Conservation (phyloP, 2,888 invertebrate genomes). For the Drosophila cracens region DNA sequence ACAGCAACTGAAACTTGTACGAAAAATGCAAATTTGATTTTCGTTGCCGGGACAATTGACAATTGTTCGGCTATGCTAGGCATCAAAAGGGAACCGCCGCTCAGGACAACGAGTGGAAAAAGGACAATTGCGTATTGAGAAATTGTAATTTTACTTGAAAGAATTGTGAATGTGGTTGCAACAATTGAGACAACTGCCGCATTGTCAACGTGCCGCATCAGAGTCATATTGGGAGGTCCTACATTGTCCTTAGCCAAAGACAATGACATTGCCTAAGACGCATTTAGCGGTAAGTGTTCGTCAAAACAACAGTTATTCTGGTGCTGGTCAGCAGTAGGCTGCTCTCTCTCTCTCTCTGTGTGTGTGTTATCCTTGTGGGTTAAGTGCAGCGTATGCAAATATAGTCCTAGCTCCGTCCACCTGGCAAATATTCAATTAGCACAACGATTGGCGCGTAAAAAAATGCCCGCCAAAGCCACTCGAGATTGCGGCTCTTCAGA, state of each 20-base stretch:
- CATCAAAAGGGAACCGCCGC: slow-evolving; percentile 65
- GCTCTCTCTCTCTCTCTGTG: background rate
- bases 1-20: slow-evolving; percentile 55
- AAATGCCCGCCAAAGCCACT: slow-evolving; percentile 53
- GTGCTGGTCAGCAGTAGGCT: background rate
- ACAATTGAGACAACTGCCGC: slow-evolving; percentile 65
- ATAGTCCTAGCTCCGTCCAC: slow-evolving; percentile 44
- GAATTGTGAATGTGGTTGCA: slow-evolving; percentile 53
- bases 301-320: slow-evolving; percentile 41
- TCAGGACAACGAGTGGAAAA: slow-evolving; percentile 48
- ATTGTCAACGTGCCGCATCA: slow-evolving; percentile 64
- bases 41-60: slow-evolving; percentile 40
- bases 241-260: slow-evolving; percentile 32
- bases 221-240: slow-evolving; percentile 81
- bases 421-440: slow-evolving; percentile 77
- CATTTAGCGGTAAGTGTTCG: slow-evolving; percentile 64
- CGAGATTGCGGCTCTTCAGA: slow-evolving; percentile 41
- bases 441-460: slow-evolving; percentile 68
- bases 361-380: slow-evolving; percentile 24
- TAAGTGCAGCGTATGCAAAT: slow-evolving; percentile 64
- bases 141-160: slow-evolving; percentile 65
- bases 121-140: slow-evolving; percentile 78
- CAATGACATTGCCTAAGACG: slow-evolving; percentile 44
- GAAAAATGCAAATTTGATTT: slow-evolving; percentile 71
- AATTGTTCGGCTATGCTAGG: slow-evolving; percentile 50